Evolutionary conservation across 2,888 invertebrate species (phyloP).

Genomic region (Amphipyra tragopoginis): DNA sequence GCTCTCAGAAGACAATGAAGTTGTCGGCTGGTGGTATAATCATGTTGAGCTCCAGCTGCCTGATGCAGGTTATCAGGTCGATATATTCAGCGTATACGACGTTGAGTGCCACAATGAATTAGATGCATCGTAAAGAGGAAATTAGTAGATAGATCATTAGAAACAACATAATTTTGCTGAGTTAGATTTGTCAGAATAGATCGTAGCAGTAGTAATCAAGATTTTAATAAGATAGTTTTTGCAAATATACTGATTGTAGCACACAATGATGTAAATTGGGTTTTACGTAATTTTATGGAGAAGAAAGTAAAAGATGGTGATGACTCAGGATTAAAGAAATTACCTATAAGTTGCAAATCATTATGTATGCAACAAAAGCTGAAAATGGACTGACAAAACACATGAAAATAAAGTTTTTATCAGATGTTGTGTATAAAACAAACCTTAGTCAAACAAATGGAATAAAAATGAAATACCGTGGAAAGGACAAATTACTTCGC

Average conservation of each 20-base stretch:
- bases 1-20: slow-evolving; percentile 71
- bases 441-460: slow-evolving; percentile 1
- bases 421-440: not conserved
- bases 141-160: not conserved
- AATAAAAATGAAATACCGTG: not conserved
- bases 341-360: no score
- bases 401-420: no score
- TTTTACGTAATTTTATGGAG: no score
- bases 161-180: not conserved
- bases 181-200: not conserved
- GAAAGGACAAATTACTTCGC: slow-evolving; percentile 14
- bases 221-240: no score
- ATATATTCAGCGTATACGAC: slow-evolving; percentile 76
- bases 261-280: no score
- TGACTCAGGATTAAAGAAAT: no score
- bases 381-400: no score
- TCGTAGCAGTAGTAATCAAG: not conserved
- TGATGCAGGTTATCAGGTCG: slow-evolving; percentile 70
- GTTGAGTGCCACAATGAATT: slow-evolving; percentile 66
- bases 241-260: no score
- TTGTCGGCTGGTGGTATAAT: slow-evolving; percentile 75
- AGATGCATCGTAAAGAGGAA: not conserved
- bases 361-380: no score
- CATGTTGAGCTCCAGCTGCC: slow-evolving; percentile 64
- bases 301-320: no score